Base-by-base conservation (phyloP, 2,797 vertebrate species). In the Sebastes matsubarae region DNA sequence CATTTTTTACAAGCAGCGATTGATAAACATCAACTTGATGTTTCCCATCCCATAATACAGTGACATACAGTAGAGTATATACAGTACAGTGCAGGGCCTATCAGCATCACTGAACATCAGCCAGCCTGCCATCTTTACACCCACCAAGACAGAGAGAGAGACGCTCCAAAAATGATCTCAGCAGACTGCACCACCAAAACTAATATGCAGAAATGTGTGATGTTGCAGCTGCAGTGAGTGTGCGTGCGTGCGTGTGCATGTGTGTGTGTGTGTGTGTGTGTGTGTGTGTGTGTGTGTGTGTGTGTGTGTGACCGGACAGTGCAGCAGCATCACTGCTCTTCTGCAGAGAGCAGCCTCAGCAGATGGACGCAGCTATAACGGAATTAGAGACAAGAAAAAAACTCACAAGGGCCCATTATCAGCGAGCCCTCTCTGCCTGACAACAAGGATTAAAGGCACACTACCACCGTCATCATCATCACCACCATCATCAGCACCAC, bases 401-500 rank as follows among this genome's bases (percentile, higher is more conserved):
- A 0, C 4, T 77, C 80, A 83, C 54, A 81, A 75, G 75, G 80
- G 76, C 80, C 88, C 77, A 74, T 87, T 73, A 90, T 87, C 75
- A 83, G 7, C 30, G 58, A 52, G 76, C 73, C 36, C 85, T 65
- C 72, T 93, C 92, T 94, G 91, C 93, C 91, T 92, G 90, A 92
- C 92, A 91, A 93, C 90, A 94, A 88, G 90, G 85, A 92, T 89
- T 90, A 91, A 88, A 94, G 89, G 83, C 82, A n/a, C 85, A 69
- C 0, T 78, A 67, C 0, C 80, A 72, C 2, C 80, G 59, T 1
- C 68, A 46, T 2, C 77, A 87, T 6, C 81, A 75, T 1, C 71
- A 77, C 24, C 24, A 25, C 24, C 24, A 25, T 25, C 24, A 34
- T 34, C 30, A 32, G 0, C 32, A 34, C 9, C 32, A 34, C 32